phyloP scores from a whole-genome alignment of 1,140 invertebrate genomes.

The Euborellia annulipes region DNA sequence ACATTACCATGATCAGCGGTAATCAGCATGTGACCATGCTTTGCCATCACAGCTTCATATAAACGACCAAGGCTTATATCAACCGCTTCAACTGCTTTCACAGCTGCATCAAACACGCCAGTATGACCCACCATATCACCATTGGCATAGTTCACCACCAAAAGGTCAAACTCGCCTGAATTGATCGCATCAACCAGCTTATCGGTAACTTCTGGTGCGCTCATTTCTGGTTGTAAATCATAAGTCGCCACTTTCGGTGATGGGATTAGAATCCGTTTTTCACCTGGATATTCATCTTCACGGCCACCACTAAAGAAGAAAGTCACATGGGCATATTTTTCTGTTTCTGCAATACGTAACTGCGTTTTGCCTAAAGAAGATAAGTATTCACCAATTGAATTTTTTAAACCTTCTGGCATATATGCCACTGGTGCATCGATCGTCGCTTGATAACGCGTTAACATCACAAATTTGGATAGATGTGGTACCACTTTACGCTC shows the following conservation, averaged over 20 bases:
- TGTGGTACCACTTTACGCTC: background rate
- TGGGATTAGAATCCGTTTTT: conserved; percentile 25
- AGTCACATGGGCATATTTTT: conserved; percentile 29
- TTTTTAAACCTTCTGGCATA: conserved; percentile 1
- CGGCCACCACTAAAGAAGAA: conserved; percentile 29
- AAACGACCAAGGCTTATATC: conserved; percentile 24
- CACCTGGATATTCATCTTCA: conserved; percentile 22
- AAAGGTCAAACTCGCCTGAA: conserved; percentile 21
- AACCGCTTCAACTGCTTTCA: conserved; percentile 25
- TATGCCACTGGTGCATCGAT: conserved; percentile 1
- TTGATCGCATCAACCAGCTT: conserved; percentile 24
- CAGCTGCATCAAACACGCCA: conserved; percentile 24
- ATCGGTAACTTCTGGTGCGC: conserved; percentile 22
- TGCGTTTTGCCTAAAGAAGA: background rate
- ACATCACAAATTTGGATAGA: conserved; percentile 6
- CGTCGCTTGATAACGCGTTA: conserved; percentile 4
- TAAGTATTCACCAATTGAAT: conserved; percentile 7
- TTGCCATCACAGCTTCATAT: conserved; percentile 20
- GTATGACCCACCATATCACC: conserved; percentile 30
- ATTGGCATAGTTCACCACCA: conserved; percentile 29
- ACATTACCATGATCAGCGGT: conserved; percentile 29
- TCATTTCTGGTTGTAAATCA: conserved; percentile 28
- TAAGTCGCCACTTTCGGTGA: conserved; percentile 28
- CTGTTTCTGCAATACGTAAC: conserved; percentile 22
- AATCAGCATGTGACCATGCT: conserved; percentile 23